These are phyloP conservation scores for Sinelater perroti DNA, from an alignment of 2,888 invertebrate genomes.

Conservation along the genomic window DNA sequence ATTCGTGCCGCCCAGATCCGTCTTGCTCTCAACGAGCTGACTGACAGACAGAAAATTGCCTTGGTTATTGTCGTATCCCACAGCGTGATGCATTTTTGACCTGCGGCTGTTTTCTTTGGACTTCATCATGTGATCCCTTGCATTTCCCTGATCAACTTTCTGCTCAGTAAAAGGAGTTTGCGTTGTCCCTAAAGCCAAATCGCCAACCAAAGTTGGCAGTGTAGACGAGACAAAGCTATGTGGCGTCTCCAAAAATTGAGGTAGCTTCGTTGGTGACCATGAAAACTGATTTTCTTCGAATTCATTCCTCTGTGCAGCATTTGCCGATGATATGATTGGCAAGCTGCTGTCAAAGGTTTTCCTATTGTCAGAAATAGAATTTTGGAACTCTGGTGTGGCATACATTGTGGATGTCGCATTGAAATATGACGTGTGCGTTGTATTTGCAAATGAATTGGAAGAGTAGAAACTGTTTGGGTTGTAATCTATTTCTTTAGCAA, in stretches of 20 bases:
- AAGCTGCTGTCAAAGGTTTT: conserved; percentile 46
- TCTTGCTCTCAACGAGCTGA: conserved; percentile 68
- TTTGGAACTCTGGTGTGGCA: conserved; percentile 43
- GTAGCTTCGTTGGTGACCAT: conserved; percentile 66
- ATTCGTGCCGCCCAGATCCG: conserved; percentile 43
- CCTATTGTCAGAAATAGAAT: conserved; percentile 40
- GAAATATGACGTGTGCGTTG: conserved; percentile 48
- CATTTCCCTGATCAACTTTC: conserved; percentile 47
- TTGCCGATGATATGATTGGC: conserved; percentile 43
- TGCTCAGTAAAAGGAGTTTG: conserved; percentile 49
- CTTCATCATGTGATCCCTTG: conserved; percentile 21
- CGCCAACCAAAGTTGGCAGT: conserved; percentile 69
- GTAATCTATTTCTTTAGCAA: conserved; percentile 56
- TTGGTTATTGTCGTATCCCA: conserved; percentile 52
- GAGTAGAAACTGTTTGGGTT: conserved; percentile 47
- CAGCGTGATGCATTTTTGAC: conserved; percentile 39
- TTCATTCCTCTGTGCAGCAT: conserved; percentile 49
- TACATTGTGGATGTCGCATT: conserved; percentile 47
- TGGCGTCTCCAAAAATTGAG: conserved; percentile 58
- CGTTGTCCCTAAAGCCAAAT: conserved; percentile 63
- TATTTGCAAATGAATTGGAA: conserved; percentile 45
- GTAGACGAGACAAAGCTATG: conserved; percentile 63
- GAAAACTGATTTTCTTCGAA: conserved; percentile 64
- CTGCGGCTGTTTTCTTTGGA: conserved; percentile 35
- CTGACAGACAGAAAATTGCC: conserved; percentile 69